Evolutionary conservation across 2,888 invertebrate species (phyloP).

Genomic region (Tholera decimalis): DNA sequence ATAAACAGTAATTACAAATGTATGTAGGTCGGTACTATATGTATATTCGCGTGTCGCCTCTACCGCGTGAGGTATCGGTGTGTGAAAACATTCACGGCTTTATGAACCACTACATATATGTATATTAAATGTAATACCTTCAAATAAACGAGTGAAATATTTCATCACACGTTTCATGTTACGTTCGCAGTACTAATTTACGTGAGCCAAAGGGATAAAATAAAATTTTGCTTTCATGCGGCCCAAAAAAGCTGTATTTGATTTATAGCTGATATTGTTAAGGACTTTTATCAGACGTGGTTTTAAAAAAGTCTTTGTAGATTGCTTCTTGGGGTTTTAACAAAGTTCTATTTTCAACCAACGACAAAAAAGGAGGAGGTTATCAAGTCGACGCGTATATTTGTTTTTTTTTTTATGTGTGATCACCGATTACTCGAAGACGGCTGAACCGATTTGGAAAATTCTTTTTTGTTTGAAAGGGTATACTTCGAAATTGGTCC

Average conservation of each 20-base stretch:
- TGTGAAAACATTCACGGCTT: constrained; percentile 54
- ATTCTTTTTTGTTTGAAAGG: too few species aligned
- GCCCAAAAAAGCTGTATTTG: not conserved
- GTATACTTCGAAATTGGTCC: too few species aligned
- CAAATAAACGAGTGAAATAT: constrained; percentile 45
- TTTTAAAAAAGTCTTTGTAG: too few species aligned
- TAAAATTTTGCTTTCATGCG: constrained; percentile 18
- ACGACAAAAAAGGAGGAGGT: too few species aligned
- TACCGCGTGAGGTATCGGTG: constrained; percentile 24
- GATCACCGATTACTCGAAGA: too few species aligned
- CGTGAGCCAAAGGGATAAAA: constrained; percentile 26
- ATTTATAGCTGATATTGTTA: too few species aligned
- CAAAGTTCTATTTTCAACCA: too few species aligned
- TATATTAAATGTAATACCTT: constrained; percentile 24
- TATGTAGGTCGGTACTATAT: constrained; percentile 1
- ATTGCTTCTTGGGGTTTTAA: too few species aligned
- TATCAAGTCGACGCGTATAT: too few species aligned
- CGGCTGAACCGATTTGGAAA: too few species aligned
- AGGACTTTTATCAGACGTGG: too few species aligned
- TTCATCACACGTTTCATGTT: constrained; percentile 45
- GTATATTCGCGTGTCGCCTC: constrained; percentile 25
- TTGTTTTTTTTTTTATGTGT: too few species aligned
- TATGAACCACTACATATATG: constrained; percentile 9
- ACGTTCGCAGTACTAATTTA: constrained; percentile 45
- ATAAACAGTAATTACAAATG: constrained; percentile 6